Evolutionary conservation across 2,113 vertebrate genomes (phyloP).

Genomic region (Rhynchomys soricoides): DNA sequence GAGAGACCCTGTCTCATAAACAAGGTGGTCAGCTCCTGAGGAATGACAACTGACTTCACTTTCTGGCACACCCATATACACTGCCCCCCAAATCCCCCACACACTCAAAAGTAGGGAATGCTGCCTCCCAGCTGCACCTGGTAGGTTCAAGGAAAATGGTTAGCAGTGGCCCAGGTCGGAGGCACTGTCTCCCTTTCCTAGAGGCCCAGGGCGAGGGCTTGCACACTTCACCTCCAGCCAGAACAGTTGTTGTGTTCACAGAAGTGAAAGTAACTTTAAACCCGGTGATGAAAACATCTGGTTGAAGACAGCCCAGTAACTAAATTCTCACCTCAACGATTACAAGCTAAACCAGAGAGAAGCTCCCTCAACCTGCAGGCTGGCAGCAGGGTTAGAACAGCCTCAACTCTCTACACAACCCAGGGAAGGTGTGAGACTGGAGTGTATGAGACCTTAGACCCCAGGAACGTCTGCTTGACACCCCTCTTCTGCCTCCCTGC

Average conservation of each 20-base stretch:
- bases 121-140: background rate
- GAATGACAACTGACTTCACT: no score
- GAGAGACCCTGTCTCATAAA: background rate
- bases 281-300: conserved; percentile 42
- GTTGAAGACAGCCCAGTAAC: conserved; percentile 53
- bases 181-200: background rate
- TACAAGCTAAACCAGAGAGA: conserved; percentile 68
- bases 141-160: background rate
- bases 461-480: conserved; percentile 56
- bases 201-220: background rate
- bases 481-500: conserved; percentile 46
- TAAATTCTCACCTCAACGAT: conserved; percentile 68
- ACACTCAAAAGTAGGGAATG: background rate
- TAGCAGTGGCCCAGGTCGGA: background rate
- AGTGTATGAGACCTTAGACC: conserved; percentile 53
- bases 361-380: conserved; percentile 32
- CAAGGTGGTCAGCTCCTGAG: background rate
- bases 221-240: background rate
- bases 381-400: conserved; percentile 42
- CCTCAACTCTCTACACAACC: conserved; percentile 46
- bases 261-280: conserved; percentile 82
- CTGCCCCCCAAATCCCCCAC: no score
- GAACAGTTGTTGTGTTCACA: background rate
- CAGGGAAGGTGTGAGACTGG: conserved; percentile 65
- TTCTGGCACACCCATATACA: background rate